Evolutionary conservation across 2,797 vertebrate genomes (phyloP), one percentile per base, ranked within the genome.

Genomic region (Chaetophractus vellerosus): DNA sequence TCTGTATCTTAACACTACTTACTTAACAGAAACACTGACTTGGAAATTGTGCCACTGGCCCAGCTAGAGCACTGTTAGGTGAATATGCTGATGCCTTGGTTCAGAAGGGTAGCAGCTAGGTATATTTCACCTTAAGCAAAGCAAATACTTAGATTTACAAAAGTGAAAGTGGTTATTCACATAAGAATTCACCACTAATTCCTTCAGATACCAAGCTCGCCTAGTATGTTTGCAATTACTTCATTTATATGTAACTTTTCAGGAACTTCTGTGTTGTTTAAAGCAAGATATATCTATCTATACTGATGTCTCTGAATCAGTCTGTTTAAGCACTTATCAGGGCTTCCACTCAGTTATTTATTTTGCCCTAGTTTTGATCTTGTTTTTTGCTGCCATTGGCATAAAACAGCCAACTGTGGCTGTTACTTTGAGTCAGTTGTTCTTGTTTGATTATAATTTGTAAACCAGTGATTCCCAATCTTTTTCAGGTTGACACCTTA

Each of bases 331-430:
- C 96, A 97, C 95, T 96, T 95, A 87, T 11, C 97, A 94, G 97
- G 96, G 97, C 97, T 98, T 98, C 97, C 97, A 97, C 93, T 89
- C 84, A 82, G 28, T 75, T 97, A 94, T 95, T 97, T 97, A 96
- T 97, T 96, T 93, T 93, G 93, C 93, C 92, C 85, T 93, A 52
- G 90, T 92, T 45, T 45, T 94, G 91, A 78, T 92, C 95, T 88
- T 89, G 83, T 90, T 84, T 88, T 93, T 92, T 94, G 95, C 94
- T 94, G 88, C 90, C 94, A 28, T 88, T 84, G 94, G 88, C 92
- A 94, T 94, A 88, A 95, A 92, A 91, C 66, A 4, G 91, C 93
- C 88, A 93, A 23, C 93, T 87, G 41, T 92, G 90, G 94, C 94
- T 94, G 90, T 88, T 78, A 57, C 86, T 52, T 69, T 71, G 66